Base-by-base conservation (phyloP, 2,797 vertebrate genomes). In the Selene dorsalis region DNA sequence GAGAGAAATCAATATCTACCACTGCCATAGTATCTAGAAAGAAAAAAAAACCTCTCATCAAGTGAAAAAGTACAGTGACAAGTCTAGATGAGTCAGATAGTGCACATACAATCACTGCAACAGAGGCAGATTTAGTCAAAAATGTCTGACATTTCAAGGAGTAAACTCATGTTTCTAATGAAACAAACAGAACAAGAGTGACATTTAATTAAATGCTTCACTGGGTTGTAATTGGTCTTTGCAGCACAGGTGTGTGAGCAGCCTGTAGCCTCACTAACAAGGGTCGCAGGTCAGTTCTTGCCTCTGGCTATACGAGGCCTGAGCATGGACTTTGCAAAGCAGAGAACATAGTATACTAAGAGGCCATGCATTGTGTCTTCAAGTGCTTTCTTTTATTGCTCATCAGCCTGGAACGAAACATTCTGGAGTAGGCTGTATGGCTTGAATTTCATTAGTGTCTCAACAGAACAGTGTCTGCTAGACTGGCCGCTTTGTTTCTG, bases 371-470 rank as follows among this genome's bases (percentile, higher is more conserved):
- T 80, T 86, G 84, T 87, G 50, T 88, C 85, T 87, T 83, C 41
- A 3, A 50, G 59, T 39, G 38, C 20, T 41, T 83, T 84, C 86
- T 85, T 80, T 59, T 47, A 86, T 67, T 76, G 90, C 89, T 91
- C 88, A 93, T 93, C 89, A 87, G 91, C 84, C 89, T 88, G 92
- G 91, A 93, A 94, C 84, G 73, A 91, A 84, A 76, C 88, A 89
- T 92, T 93, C 84, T 88, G 87, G 84, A 88, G 83, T 82, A 70
- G 80, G 79, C 82, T 84, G 89, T 73, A 85, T 80, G 89, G 87
- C 82, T 92, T 91, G 89, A 94, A 93, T 95, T 91, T 93, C 92
- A 94, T 94, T 94, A 93, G 88, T 64, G 73, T 88, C 86, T 84
- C 77, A 84, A 85, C 89, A 88, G 87, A 90, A 87, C 86, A 85